Evolutionary conservation across 2,888 invertebrate species (phyloP).

Genomic region (Linhomoeus sp.): DNA sequence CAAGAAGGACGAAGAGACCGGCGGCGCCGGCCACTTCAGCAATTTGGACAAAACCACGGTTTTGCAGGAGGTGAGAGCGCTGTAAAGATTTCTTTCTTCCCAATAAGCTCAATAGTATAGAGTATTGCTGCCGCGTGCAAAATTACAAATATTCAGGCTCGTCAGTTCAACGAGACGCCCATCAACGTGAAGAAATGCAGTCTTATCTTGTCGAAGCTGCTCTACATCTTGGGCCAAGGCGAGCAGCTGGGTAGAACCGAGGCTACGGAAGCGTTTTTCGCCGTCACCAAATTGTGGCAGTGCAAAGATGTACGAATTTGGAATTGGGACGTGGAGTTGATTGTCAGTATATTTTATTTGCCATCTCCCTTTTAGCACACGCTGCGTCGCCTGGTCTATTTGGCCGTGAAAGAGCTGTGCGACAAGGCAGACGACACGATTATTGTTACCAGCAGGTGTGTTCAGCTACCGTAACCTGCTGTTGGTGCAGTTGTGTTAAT

Average conservation of each 20-base stretch:
- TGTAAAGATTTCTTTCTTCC: no score
- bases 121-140: no score
- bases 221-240: conserved; percentile 77
- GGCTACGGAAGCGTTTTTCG: conserved; percentile 96
- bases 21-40: conserved; percentile 60
- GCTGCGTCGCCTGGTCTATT: conserved; percentile 77
- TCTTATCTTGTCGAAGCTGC: conserved; percentile 77
- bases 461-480: background rate
- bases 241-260: conserved; percentile 71
- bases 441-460: conserved; percentile 58
- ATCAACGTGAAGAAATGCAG: conserved; percentile 92
- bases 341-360: no score
- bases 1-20: conserved; percentile 32
- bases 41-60: conserved; percentile 88
- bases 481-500: background rate
- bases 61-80: conserved; percentile 51
- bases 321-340: no score
- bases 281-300: conserved; percentile 96
- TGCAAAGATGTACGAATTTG: conserved; percentile 53
- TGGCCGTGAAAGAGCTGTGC: conserved; percentile 73
- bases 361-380: conserved; percentile 34
- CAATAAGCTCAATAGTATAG: no score
- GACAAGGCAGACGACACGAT: conserved; percentile 92
- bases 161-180: conserved; percentile 91
- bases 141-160: no score